phyloP scores from a whole-genome alignment of 1,140 invertebrate species.

The Chionoecetes opilio region DNA sequence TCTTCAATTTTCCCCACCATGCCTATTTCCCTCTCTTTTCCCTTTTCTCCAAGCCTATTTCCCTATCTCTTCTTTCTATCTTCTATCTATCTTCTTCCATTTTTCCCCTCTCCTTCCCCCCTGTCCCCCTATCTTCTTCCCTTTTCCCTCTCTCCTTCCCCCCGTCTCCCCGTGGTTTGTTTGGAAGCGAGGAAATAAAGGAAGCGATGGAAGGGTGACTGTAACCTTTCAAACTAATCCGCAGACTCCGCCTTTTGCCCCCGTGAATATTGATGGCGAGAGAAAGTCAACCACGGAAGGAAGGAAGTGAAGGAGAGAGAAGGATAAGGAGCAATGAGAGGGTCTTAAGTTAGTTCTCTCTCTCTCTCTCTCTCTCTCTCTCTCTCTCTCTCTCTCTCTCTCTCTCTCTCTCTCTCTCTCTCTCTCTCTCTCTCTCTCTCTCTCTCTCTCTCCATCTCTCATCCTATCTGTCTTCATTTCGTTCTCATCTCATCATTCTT shows the following conservation, averaged over 20 bases:
- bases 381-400: no score
- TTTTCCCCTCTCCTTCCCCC: neutral
- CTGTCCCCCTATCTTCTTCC: neutral
- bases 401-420: no score
- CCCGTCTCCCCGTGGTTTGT: neutral
- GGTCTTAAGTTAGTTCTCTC: no score
- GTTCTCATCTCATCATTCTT: no score
- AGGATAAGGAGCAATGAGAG: neutral
- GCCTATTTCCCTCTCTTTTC: neutral
- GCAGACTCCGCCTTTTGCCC: neutral
- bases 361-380: no score
- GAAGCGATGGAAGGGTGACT: neutral
- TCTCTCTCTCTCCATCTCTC: no score
- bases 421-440: no score
- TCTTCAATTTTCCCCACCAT: neutral
- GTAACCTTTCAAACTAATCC: neutral
- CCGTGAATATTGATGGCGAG: neutral
- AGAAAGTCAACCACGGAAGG: neutral
- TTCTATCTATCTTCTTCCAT: neutral
- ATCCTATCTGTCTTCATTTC: no score
- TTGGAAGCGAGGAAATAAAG: neutral
- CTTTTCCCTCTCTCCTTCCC: neutral
- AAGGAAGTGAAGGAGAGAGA: neutral
- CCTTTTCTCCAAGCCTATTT: no score
- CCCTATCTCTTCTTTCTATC: neutral